Base-by-base conservation (phyloP, 64 coral and sea anemone species). In the Stylophora pistillata region DNA sequence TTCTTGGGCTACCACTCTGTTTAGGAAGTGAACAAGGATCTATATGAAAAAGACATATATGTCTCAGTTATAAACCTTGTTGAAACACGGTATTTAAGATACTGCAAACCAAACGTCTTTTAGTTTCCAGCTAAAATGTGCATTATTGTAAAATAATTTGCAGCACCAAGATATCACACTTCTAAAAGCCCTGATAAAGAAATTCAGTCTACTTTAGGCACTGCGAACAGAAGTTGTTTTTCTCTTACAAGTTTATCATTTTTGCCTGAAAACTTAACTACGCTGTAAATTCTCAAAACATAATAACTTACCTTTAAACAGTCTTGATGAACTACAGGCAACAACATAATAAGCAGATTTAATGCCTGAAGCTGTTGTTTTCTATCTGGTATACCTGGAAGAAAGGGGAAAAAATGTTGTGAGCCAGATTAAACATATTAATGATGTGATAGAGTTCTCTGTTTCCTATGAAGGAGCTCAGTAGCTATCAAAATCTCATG, bases 291-390 rank as follows among this genome's bases (percentile, higher is more conserved):
- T 3, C 37, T 47, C 37, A 10, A 0, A 55, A 29, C 5, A 20
- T 15, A 15, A 47, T 7, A 47, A 93, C 58, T 74, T 78, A 99
- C 97, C 52, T 88, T 89, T 29, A 99, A 79, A 23, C 93, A 95
- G n/a, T 99, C 97, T 77, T 93, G 92, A 68, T 99, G 93, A 77
- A 90, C 86, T 14, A 90, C 62, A 5, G 97, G 97, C n/a, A 99
- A 53, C 28, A 99, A 74, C 2, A 99, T 74, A 73, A 99, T 95
- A 31, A 99, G 74, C n/a, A 99, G 72, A 77, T 99, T 99, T 13
- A 99, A 77, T 54, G 97, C 93, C 74, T 99, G 97, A 37, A 99
- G 84, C 26, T 99, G 97, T 30, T 99, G 97, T 65, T 79, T 95
- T 88, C 93, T 95, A 58, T 99, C 97, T 78, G 93, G 85, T 26